Evolutionary conservation across 2,113 vertebrate genomes (phyloP), one percentile per base, ranked within the genome.

Genomic region (Aix galericulata): DNA sequence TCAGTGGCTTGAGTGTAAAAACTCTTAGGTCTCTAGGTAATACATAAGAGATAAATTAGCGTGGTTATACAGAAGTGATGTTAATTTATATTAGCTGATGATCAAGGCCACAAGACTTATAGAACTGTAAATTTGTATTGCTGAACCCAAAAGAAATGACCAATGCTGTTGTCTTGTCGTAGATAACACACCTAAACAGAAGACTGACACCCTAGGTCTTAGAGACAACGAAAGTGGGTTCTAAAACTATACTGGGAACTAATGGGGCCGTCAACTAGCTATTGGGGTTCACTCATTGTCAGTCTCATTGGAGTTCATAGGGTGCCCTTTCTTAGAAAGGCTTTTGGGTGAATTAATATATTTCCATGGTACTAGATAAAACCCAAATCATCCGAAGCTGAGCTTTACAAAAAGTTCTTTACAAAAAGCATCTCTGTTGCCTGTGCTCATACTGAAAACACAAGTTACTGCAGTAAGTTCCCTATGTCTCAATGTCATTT

Each of bases 391-490:
- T 34, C 74, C 17, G 42, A 91, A 92, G 86, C 56, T 96, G 78
- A 91, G 81, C 86, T 80, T 86, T 76, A 91, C 81, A 83, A 6
- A 92, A 94, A 90, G 53, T 95, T 89, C 74, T 91, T 62, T 22
- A 12, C 44, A 46, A 46, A 46, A 46, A 46, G 44, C 17, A 46
- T 46, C 17, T 68, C 81, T 95, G 84, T 59, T 88, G 59, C 15
- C 3, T 27, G 79, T 66, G 59, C 76, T 94, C 66, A 72, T 56
- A 79, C 29, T 73, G 76, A 95, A 97, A 97, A 96, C 42, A 29
- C 23, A 53, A 93, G 52, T 58, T 93, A 93, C 96, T 94, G 94
- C 97, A 68, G 31, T 72, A 89, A 93, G 92, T 92, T 95, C 64
- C 72, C 84, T 91, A 29, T 63, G 64, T 84, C 82, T 92, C 94